These are phyloP conservation scores for Cydia amplana DNA, from an alignment of 1,140 invertebrate genomes.

Conservation along the genomic window DNA sequence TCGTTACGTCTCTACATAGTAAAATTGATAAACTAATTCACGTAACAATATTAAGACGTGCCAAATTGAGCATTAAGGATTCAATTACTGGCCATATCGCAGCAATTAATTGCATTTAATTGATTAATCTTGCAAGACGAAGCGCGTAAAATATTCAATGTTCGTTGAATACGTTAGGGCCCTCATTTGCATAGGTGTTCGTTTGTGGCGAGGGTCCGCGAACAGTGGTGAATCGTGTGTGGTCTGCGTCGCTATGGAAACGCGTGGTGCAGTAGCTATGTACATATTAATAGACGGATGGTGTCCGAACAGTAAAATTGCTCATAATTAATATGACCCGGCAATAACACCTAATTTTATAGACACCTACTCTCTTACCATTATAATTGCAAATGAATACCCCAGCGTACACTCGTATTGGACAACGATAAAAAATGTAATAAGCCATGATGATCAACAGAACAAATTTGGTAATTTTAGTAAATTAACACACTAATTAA, in stretches of 20 bases:
- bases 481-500: no score
- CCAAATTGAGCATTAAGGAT: constrained; percentile 18
- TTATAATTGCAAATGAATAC: no score
- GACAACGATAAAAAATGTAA: no score
- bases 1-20: constrained; percentile 13
- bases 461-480: no score
- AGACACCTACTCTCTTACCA: no score
- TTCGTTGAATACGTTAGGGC: constrained; percentile 52
- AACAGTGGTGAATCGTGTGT: constrained; percentile 63
- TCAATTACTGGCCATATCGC: constrained; percentile 28
- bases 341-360: not conserved
- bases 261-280: constrained; percentile 47
- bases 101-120: constrained; percentile 35
- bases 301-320: not conserved
- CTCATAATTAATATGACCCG: not conserved
- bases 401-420: no score
- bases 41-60: constrained; percentile 12
- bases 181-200: constrained; percentile 64
- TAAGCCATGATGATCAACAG: no score
- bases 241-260: constrained; percentile 71
- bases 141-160: constrained; percentile 52
- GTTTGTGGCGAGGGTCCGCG: constrained; percentile 41
- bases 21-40: not conserved
- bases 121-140: constrained; percentile 51
- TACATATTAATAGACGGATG: not conserved